These are phyloP conservation scores for Microcebus tavaratra DNA, from an alignment of 2,113 vertebrate genomes.

Conservation along the genomic window DNA sequence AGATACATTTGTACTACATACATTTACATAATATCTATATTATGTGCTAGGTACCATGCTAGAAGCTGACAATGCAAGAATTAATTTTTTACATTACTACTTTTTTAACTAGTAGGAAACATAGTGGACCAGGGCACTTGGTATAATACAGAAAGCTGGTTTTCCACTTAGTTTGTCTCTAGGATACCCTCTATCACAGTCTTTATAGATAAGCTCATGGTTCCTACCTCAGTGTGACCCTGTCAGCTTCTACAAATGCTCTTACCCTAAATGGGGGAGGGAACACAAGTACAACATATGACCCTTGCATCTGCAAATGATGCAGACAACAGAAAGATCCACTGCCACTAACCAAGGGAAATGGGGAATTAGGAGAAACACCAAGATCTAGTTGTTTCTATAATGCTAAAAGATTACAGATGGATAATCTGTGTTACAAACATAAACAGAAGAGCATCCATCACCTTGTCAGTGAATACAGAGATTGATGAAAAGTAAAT, in stretches of 20 bases:
- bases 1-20: not conserved
- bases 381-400: not conserved
- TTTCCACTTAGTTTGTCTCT: not conserved
- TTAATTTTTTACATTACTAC: conserved; percentile 4
- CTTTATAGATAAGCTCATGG: not conserved
- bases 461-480: not conserved
- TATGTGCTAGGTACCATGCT: not conserved
- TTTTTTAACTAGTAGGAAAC: not conserved
- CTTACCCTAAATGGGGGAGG: not conserved
- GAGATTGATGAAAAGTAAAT: not conserved
- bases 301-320: not conserved
- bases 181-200: not conserved
- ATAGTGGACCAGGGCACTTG: not conserved
- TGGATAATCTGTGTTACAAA: not conserved
- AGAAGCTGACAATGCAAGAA: not conserved
- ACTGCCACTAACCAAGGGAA: not conserved
- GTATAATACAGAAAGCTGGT: not conserved
- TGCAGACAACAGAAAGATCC: not conserved
- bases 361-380: not conserved
- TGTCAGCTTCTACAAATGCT: not conserved
- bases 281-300: not conserved
- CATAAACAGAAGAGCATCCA: not conserved
- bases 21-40: not conserved
- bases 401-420: not conserved
- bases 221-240: not conserved